These are phyloP conservation scores for Pampusana beccarii DNA, from an alignment of 2,113 vertebrate genomes.

Conservation along the genomic window DNA sequence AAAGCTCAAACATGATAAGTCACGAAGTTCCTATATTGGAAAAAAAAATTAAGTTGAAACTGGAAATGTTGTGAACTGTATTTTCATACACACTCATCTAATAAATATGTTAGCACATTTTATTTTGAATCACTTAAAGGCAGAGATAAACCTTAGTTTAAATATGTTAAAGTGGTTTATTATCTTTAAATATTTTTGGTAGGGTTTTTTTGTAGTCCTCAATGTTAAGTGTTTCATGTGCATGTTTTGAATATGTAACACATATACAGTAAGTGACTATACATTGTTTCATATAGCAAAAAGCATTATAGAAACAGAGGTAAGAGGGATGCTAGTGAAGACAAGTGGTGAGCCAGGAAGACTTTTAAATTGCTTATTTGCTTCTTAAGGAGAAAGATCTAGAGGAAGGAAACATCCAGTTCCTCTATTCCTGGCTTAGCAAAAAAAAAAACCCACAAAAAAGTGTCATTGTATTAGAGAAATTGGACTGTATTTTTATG, in stretches of 20 bases:
- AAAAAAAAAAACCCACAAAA: not conserved
- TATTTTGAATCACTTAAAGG: not conserved
- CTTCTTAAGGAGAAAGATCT: not conserved
- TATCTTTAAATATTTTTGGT: not conserved
- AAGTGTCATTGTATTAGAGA: accelerated
- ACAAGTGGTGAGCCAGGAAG: not conserved
- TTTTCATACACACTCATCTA: not conserved
- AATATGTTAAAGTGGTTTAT: not conserved
- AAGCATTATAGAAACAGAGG: not conserved
- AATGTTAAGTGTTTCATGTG: not conserved
- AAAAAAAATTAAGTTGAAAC: not conserved
- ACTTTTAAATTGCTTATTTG: not conserved
- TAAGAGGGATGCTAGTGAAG: not conserved
- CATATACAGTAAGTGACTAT: not conserved
- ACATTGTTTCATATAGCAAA: not conserved
- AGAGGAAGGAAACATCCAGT: not conserved
- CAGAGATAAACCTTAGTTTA: not conserved
- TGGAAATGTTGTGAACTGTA: not conserved
- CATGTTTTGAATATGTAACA: not conserved
- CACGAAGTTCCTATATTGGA: not conserved
- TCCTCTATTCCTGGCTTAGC: not conserved
- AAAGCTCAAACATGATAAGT: not conserved
- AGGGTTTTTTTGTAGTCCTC: not conserved
- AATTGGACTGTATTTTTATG: not conserved
- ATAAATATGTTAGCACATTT: not conserved